These are phyloP conservation scores for Thereva nobilitata DNA, from an alignment of 2,888 invertebrate species.

Conservation along the genomic window DNA sequence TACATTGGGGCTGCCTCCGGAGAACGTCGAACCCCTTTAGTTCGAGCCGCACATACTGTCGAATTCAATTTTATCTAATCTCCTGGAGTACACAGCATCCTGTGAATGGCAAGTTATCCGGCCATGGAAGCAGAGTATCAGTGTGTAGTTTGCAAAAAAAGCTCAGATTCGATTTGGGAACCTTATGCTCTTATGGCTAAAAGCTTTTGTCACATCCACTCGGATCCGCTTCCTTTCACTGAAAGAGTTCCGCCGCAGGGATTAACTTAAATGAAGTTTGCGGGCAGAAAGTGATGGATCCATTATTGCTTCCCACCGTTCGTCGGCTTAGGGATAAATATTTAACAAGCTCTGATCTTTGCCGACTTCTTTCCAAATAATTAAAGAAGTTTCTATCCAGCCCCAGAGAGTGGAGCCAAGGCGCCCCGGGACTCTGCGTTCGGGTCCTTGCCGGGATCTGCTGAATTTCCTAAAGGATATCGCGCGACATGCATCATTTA, in stretches of 20 bases:
- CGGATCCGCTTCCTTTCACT: background rate
- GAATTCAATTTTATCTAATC: slow-evolving; percentile 30
- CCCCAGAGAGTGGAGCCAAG: background rate
- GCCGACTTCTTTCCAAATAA: background rate
- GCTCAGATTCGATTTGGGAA: slow-evolving; percentile 27
- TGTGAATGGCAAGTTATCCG: slow-evolving; percentile 18
- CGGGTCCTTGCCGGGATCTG: slow-evolving; percentile 10
- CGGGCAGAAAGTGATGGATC: slow-evolving; percentile 6
- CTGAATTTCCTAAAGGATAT: background rate
- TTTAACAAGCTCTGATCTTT: background rate
- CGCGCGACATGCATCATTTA: slow-evolving; percentile 24
- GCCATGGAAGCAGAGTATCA: slow-evolving; percentile 18
- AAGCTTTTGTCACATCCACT: slow-evolving; percentile 14
- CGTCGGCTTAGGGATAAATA: background rate
- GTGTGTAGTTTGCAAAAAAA: slow-evolving; percentile 25
- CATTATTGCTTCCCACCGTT: background rate
- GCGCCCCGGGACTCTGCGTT: background rate
- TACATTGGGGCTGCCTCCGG: slow-evolving; percentile 30
- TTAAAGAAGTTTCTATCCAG: too few species aligned
- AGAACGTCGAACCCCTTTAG: background rate
- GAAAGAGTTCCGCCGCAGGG: background rate
- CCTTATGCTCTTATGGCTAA: background rate
- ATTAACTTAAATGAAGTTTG: slow-evolving; percentile 6
- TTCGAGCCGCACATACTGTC: slow-evolving; percentile 1
- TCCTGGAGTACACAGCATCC: slow-evolving; percentile 16